Percentiles rank a stretch among this genome's conserved stretches.
Conservation (phyloP, 2,113 vertebrate genomes). For the Glaucomys volans region DNA sequence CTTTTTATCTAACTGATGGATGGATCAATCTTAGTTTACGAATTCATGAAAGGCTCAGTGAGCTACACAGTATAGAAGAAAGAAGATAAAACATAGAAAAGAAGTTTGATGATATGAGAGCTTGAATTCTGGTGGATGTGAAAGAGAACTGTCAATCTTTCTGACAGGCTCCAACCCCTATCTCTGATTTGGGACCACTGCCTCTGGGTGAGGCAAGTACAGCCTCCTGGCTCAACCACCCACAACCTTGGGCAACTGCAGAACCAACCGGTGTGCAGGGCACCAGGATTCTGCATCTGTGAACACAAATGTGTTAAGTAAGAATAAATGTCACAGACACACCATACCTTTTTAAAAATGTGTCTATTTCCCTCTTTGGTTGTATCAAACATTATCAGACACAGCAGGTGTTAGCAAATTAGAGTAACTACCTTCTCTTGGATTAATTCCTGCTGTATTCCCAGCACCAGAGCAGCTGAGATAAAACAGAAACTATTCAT, state of each 20-base stretch:
- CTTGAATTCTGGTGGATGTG: not conserved
- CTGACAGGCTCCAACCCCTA: accelerated
- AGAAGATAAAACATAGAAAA: no score
- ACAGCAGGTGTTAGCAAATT: constrained; percentile 54
- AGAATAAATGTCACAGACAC: constrained; percentile 44
- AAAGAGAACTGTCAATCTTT: not conserved
- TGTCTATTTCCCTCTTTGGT: not conserved
- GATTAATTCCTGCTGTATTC: not conserved
- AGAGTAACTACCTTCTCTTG: constrained; percentile 59
- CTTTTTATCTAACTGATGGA: constrained; percentile 35
- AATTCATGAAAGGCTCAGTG: not conserved
- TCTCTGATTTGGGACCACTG: not conserved
- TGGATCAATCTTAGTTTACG: constrained; percentile 24
- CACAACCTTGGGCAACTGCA: not conserved
- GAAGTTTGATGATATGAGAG: not conserved
- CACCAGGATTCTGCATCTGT: not conserved
- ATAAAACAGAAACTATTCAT: constrained; percentile 29
- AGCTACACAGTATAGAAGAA: not conserved
- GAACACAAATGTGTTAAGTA: not conserved
- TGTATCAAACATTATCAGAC: constrained; percentile 48
- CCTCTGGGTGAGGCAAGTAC: not conserved
- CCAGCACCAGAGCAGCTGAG: not conserved
- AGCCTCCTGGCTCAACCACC: no score
- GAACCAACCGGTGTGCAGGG: not conserved
- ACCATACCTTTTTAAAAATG: not conserved